Evolutionary conservation across 2,888 invertebrate species (phyloP).

Genomic region (Eucera pruinosa): DNA sequence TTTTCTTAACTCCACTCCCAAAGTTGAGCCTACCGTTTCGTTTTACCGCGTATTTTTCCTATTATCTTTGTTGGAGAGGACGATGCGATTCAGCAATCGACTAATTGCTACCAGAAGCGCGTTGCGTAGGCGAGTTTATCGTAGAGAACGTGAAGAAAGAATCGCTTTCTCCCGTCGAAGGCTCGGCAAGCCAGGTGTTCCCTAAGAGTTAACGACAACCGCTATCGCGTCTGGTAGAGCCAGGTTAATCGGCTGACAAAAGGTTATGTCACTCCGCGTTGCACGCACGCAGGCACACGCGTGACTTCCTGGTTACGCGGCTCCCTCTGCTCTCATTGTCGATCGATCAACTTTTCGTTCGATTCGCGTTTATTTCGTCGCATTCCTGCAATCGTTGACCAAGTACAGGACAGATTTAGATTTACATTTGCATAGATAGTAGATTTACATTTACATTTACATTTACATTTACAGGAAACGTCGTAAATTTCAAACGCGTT

Average conservation of each 20-base stretch:
- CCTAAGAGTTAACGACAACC: conserved; percentile 36
- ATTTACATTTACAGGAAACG: too few relatives aligned
- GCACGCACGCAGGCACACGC: conserved; percentile 35
- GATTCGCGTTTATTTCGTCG: too few relatives aligned
- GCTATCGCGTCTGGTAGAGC: conserved; percentile 24
- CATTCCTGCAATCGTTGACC: too few relatives aligned
- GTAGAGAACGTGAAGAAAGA: conserved; percentile 9
- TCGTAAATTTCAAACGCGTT: too few relatives aligned
- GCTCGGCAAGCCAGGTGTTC: conserved; percentile 51
- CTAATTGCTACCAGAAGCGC: background rate
- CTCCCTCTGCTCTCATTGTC: conserved; percentile 6
- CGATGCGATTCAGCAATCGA: background rate
- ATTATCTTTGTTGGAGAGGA: too few relatives aligned
- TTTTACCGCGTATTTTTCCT: too few relatives aligned
- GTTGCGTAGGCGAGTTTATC: background rate
- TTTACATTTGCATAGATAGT: too few relatives aligned
- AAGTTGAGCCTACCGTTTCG: too few relatives aligned
- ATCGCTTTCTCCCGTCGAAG: background rate
- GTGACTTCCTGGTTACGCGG: conserved; percentile 41
- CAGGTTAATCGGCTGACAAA: conserved; percentile 63
- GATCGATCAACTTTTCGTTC: background rate
- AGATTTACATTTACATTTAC: too few relatives aligned
- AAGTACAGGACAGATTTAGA: too few relatives aligned
- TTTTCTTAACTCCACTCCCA: too few relatives aligned
- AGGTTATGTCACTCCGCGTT: conserved; percentile 58